Evolutionary conservation across 2,797 vertebrate genomes (phyloP).

Genomic region (Hylomyscus alleni): DNA sequence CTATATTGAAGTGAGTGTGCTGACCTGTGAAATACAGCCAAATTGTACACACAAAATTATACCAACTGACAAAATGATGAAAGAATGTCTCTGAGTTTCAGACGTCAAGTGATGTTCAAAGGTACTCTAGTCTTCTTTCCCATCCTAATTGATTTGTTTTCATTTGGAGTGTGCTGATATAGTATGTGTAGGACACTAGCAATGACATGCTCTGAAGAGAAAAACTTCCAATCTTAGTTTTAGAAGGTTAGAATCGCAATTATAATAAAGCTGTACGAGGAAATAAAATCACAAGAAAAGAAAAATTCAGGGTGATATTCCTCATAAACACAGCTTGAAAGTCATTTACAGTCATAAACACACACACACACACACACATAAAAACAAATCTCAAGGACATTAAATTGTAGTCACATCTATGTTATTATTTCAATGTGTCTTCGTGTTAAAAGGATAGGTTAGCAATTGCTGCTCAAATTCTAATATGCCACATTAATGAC

Average conservation of each 20-base stretch:
- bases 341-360: background rate
- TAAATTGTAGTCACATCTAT: background rate
- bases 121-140: background rate
- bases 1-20: constrained; percentile 58
- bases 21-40: constrained; percentile 77
- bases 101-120: background rate
- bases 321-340: background rate
- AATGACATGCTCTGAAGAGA: background rate
- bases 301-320: background rate
- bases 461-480: background rate
- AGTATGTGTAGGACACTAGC: background rate
- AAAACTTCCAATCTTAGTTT: background rate
- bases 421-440: background rate
- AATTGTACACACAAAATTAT: constrained; percentile 50
- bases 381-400: background rate
- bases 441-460: background rate
- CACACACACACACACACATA: too few species aligned
- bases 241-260: background rate
- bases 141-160: background rate
- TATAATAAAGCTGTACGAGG: background rate
- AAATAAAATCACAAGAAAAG: background rate
- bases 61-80: constrained; percentile 52
- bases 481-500: background rate
- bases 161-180: background rate
- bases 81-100: background rate